A percentile compares a stretch with the other conserved stretches of the same genome.
Conservation (phyloP, 2,113 vertebrate species). For the Rhinogobius similis region DNA sequence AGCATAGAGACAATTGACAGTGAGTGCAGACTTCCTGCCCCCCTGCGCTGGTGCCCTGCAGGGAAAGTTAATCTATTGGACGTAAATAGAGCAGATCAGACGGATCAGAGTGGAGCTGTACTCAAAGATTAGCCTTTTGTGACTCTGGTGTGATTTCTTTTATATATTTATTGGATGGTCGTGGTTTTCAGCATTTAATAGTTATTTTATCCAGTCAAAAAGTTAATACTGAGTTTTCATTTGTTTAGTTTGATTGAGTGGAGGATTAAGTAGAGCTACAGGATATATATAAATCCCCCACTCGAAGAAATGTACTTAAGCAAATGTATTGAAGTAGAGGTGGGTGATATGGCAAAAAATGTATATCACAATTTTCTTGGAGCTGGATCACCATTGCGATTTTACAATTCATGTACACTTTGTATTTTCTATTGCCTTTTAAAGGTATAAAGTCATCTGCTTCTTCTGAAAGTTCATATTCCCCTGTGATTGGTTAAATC, state of each 20-base stretch:
- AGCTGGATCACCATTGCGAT: too few species aligned
- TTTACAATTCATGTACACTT: too few species aligned
- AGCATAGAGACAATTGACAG: constrained; percentile 24
- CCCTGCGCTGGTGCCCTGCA: constrained; percentile 17
- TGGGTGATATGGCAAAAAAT: too few species aligned
- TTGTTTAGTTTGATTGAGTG: not conserved
- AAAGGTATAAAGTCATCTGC: too few species aligned
- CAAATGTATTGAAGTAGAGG: too few species aligned
- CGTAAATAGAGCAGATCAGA: constrained; percentile 48
- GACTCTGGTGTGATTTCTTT: not conserved
- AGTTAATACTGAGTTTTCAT: not conserved
- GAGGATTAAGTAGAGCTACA: not conserved
- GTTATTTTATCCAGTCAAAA: not conserved
- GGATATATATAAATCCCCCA: too few species aligned
- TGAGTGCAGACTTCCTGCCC: constrained; percentile 49
- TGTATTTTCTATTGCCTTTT: too few species aligned
- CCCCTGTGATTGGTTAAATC: too few species aligned
- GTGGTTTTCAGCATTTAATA: not conserved
- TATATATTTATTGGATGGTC: not conserved
- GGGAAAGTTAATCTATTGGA: constrained; percentile 50
- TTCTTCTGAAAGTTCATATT: too few species aligned
- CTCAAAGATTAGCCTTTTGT: not conserved
- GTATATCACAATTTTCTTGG: too few species aligned
- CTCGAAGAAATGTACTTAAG: too few species aligned
- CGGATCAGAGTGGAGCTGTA: constrained; percentile 2